phyloP scores from a whole-genome alignment of 1,140 invertebrate species.

The Apolygus lucorum region DNA sequence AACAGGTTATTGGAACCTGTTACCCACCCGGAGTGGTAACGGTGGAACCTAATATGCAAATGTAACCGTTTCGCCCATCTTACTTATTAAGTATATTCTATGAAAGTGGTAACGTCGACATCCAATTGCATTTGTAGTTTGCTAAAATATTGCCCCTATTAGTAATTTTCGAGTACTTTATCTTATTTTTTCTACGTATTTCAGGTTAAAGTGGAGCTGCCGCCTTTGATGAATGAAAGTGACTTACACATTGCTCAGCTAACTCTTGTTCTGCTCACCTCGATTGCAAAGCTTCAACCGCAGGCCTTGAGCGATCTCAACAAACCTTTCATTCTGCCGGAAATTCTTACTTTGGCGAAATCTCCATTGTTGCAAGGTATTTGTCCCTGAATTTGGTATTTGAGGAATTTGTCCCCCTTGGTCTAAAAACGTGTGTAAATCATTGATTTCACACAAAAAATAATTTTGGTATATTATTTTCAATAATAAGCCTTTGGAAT shows the following conservation, averaged over 20 bases:
- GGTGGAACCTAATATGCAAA: no score
- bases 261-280: conserved; percentile 64
- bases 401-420: not conserved
- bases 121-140: conserved; percentile 8
- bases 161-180: conserved; percentile 8
- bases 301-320: conserved; percentile 55
- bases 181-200: conserved; percentile 22
- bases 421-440: no score
- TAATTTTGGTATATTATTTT: no score
- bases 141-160: no score
- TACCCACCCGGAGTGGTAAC: no score
- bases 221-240: conserved; percentile 80
- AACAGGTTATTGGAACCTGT: no score
- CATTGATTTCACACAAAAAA: no score
- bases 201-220: conserved; percentile 70
- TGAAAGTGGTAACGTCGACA: no score
- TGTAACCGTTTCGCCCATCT: no score
- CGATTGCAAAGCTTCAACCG: conserved; percentile 62
- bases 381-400: not conserved
- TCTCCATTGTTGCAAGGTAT: conserved; percentile 76
- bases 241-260: conserved; percentile 95
- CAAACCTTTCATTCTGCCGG: conserved; percentile 59
- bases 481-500: no score
- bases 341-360: conserved; percentile 76
- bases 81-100: no score